Base-by-base conservation (phyloP, 2,797 vertebrate species). In the Adrianichthys oophorus region DNA sequence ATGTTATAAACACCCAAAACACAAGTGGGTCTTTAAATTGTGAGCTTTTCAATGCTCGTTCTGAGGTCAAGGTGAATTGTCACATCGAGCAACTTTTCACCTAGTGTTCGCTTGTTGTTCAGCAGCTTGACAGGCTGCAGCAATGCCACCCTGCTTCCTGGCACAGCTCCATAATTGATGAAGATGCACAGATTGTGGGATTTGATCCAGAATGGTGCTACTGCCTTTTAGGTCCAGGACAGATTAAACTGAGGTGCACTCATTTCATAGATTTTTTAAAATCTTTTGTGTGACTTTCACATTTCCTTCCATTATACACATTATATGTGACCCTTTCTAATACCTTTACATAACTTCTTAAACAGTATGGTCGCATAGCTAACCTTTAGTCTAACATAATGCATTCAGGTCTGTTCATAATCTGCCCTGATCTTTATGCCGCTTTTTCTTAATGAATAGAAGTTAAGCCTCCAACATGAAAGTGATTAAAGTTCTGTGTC, bases 161-260 rank as follows among this genome's bases (percentile, higher is more conserved):
- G 70, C 82, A 68, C 47, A 52, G 10, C 89, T 89, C 74, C 72
- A 89, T 88, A 84, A 89, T 85, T 88, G 72, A 90, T 89, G 84
- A 83, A 59, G 67, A 76, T 59, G 59, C 40, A 21, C 70, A 66
- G 61, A 83, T 81, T 72, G 66, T 65, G 78, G 84, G 85, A 80
- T 83, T 74, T 81, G 83, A 87, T 83, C 80, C 59, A 78, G 68
- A 72, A 46, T 49, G 62, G 71, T 29, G 52, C 48, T 21, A 55
- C 50, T 21, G 56, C 63, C 51, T 82, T 78, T 73, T 62, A 65
- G 51, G 68, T 58, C 29, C 0, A 14, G 60, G 48, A 77, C 67
- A 68, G 63, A 74, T 42, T 68, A 73, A 66, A 69, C 55, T 50
- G 69, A 65, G 14, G 41, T 52, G 63, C 51, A 70, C 46, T 63